Conservation (phyloP, 2,888 invertebrate species). For the Orchestes rusci region DNA sequence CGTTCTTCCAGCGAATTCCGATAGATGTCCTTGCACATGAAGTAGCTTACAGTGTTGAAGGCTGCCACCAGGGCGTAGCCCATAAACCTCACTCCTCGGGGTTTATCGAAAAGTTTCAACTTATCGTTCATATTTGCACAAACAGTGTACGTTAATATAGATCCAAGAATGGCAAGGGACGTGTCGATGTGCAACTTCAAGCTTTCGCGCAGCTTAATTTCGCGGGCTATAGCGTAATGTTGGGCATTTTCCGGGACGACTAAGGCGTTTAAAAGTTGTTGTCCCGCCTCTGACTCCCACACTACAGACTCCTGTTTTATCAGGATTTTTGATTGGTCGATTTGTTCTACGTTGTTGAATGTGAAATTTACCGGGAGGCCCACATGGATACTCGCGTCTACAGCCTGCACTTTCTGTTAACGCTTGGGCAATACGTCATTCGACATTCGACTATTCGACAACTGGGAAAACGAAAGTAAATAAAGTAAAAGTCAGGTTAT, state of each 20-base stretch:
- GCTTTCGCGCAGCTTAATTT: slow-evolving; percentile 58
- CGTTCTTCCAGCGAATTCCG: slow-evolving; percentile 55
- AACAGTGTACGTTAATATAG: slow-evolving; percentile 46
- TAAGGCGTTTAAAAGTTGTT: slow-evolving; percentile 57
- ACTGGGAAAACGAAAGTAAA: too few species aligned
- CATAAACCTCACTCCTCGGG: slow-evolving; percentile 43
- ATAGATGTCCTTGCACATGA: slow-evolving; percentile 57
- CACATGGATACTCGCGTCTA: slow-evolving; percentile 52
- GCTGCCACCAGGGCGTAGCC: slow-evolving; percentile 52
- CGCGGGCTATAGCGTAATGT: slow-evolving; percentile 71
- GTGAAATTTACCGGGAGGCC: slow-evolving; percentile 69
- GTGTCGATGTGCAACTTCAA: slow-evolving; percentile 53
- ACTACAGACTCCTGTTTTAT: slow-evolving; percentile 55
- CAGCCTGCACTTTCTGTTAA: too few species aligned
- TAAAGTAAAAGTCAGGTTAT: too few species aligned
- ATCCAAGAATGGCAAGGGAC: slow-evolving; percentile 45
- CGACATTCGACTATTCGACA: too few species aligned
- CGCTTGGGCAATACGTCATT: too few species aligned
- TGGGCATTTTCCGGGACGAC: slow-evolving; percentile 72
- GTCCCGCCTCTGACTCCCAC: slow-evolving; percentile 58
- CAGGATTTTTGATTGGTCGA: slow-evolving; percentile 52
- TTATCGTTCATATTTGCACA: slow-evolving; percentile 49
- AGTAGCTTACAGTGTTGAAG: slow-evolving; percentile 55
- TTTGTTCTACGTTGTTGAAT: slow-evolving; percentile 49
- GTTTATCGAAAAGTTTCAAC: slow-evolving; percentile 51